Evolutionary conservation across 2,113 vertebrate species (phyloP), one percentile per base, ranked within the genome.

Genomic region (Pimephales promelas): DNA sequence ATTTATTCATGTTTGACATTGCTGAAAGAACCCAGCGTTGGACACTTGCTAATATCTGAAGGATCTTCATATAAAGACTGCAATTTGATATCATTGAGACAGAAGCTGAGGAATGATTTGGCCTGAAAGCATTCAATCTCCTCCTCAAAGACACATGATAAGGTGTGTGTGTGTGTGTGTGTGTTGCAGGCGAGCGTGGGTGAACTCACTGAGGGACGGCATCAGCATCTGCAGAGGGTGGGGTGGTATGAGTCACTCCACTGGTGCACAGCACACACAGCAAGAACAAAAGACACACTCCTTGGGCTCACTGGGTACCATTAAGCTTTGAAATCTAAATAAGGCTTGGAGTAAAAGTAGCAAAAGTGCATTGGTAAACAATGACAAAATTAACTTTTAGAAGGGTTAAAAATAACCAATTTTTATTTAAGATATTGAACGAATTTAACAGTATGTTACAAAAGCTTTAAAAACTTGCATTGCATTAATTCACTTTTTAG

Each of bases 221-320:
- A 70, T 34, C 40, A 14, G 80, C 62, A 49, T 31, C 57, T 10
- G 72, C 56, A 49, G 54, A 74, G 56, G 83, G 36, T n/a, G 59
- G 47, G 40, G 34, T 66, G 62, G 45, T 54, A 85, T 86, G 87
- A 88, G 68, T 88, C 88, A 89, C 84, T 83, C 54, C 52, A 52
- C 74, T 78, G 81, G 79, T 10, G 52, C 8, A 56, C 47, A 16
- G 52, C 8, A 56, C 47, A 16, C 31, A 28, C 71, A 54, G 22
- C 47, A 75, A 64, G 20, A 85, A 83, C 73, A 36, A 64, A 70
- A 81, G 79, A 26, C 31, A 18, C 52, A 66, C 54, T 81, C 62
- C 22, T 28, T 14, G 20, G 61, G 11, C 26, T 54, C 28, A 54
- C 24, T n/a, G 6, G 4, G 36, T 71, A 70, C 40, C 9, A 31